These are phyloP conservation scores for Teleiodes luculella DNA, from an alignment of 2,888 invertebrate species.

Conservation along the genomic window DNA sequence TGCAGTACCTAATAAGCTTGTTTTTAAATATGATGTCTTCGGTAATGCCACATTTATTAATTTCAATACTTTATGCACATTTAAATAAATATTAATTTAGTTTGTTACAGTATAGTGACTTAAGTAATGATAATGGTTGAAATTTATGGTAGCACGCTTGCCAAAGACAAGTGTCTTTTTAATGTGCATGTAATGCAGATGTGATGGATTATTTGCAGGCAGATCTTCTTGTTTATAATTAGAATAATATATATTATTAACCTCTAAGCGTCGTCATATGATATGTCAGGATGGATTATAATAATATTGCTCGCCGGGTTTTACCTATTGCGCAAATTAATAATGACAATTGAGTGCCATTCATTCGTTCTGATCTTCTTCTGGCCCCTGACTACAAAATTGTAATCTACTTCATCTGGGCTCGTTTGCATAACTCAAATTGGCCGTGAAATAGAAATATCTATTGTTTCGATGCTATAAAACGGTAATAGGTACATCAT, in stretches of 20 bases:
- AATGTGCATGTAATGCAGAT: background rate
- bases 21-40: too few relatives aligned
- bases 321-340: too few relatives aligned
- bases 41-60: too few relatives aligned
- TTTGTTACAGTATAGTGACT: background rate
- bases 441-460: background rate
- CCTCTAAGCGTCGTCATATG: background rate
- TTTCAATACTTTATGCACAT: too few relatives aligned
- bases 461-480: background rate
- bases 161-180: background rate
- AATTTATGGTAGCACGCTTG: constrained; percentile 4
- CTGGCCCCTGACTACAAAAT: too few relatives aligned
- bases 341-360: too few relatives aligned
- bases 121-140: background rate
- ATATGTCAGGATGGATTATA: background rate
- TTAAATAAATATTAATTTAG: too few relatives aligned
- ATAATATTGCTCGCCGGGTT: background rate
- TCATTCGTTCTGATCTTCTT: too few relatives aligned
- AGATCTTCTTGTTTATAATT: background rate
- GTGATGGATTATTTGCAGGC: background rate
- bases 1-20: too few relatives aligned
- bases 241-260: background rate
- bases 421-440: background rate
- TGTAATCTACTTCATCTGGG: too few relatives aligned
- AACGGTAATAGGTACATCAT: background rate